phyloP scores from a whole-genome alignment of 1,140 invertebrate species.

The Eriocheir sinensis region DNA sequence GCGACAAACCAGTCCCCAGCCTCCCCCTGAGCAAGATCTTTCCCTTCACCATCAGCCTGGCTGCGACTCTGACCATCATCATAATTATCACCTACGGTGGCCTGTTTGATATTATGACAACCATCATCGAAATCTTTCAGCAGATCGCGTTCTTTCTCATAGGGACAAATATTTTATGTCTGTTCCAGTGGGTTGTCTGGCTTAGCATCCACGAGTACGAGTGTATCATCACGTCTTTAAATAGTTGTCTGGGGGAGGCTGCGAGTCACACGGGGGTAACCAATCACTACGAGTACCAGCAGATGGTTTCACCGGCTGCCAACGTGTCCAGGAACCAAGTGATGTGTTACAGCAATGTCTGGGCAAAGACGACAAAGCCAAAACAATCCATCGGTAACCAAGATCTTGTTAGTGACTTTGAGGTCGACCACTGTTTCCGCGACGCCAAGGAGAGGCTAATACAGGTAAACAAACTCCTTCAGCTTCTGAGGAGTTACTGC shows the following conservation, averaged over 20 bases:
- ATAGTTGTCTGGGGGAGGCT: neutral
- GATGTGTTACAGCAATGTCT: neutral
- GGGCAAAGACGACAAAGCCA: neutral
- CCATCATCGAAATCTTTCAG: neutral
- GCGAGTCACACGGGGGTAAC: neutral
- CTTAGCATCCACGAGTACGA: neutral
- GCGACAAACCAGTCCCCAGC: neutral
- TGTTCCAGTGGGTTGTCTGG: neutral
- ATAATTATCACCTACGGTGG: neutral
- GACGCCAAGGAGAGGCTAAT: neutral
- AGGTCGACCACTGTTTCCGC: neutral
- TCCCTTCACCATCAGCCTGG: neutral
- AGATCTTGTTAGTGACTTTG: neutral
- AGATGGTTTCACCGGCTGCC: neutral
- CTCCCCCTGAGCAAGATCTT: neutral
- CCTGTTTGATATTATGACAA: neutral
- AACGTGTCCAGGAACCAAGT: neutral
- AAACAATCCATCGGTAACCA: no score
- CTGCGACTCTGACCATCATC: neutral
- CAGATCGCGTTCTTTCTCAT: neutral
- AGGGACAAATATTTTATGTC: neutral
- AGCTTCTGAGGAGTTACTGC: neutral
- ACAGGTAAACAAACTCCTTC: neutral
- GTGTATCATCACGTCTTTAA: neutral
- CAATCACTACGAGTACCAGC: neutral